These are phyloP conservation scores for Lophochroa leadbeateri DNA, from an alignment of 2,113 vertebrate genomes.

Conservation along the genomic window DNA sequence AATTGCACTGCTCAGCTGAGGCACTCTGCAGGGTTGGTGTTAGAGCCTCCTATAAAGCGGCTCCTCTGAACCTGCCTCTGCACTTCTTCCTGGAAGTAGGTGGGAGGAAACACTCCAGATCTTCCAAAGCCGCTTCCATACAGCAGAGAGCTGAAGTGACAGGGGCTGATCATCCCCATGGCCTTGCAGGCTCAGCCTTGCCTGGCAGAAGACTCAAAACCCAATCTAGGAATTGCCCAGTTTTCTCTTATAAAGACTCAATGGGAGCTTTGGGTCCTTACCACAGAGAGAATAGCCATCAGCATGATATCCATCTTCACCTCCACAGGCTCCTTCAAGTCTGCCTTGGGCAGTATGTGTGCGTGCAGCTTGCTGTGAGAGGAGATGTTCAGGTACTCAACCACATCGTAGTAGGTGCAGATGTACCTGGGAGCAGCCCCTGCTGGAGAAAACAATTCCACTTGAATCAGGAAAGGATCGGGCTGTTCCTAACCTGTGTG, in stretches of 20 bases:
- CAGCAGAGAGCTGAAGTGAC: neutral
- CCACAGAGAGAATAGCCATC: slow-evolving; percentile 73
- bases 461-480: neutral
- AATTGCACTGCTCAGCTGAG: neutral
- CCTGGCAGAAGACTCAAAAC: neutral
- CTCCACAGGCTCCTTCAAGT: slow-evolving; percentile 28
- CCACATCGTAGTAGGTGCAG: slow-evolving; percentile 74
- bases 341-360: slow-evolving; percentile 68
- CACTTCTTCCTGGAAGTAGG: neutral
- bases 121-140: neutral
- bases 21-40: fast-evolving
- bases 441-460: neutral
- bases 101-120: neutral
- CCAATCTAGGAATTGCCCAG: fast-evolving
- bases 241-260: neutral
- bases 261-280: neutral
- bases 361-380: neutral
- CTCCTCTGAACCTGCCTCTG: neutral
- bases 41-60: neutral
- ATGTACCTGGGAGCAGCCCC: neutral
- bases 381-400: slow-evolving; percentile 70
- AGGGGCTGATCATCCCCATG: neutral
- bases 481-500: neutral
- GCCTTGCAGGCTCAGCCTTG: neutral
- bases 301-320: slow-evolving; percentile 65